Conservation (phyloP, 2,888 invertebrate genomes). For the Eupithecia centaureata region DNA sequence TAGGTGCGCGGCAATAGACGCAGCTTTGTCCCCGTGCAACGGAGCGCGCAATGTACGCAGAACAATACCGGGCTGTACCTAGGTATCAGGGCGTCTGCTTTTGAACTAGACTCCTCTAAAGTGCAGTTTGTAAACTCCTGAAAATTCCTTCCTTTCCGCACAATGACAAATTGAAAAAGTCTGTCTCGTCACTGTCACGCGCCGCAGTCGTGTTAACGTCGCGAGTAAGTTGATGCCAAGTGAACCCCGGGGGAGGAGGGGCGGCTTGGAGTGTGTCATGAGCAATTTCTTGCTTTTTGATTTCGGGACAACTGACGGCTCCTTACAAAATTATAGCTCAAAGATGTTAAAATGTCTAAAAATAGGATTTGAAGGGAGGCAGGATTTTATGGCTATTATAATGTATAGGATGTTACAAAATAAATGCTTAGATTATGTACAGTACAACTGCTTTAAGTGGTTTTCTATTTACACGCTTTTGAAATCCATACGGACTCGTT, state of each 20-base stretch:
- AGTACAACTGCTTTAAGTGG: neutral
- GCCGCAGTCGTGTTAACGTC: neutral
- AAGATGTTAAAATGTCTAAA: slow-evolving; percentile 8
- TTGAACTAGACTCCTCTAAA: neutral
- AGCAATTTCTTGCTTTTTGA: slow-evolving; percentile 17
- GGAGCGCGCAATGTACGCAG: slow-evolving; percentile 24
- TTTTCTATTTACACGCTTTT: neutral
- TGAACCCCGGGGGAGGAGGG: neutral
- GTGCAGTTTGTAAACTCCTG: neutral
- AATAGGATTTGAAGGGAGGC: neutral
- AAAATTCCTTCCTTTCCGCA: neutral
- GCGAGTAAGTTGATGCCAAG: slow-evolving; percentile 5
- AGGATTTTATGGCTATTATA: too few relatives aligned
- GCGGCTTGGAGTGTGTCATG: neutral
- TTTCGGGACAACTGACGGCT: neutral
- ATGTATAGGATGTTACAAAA: too few relatives aligned
- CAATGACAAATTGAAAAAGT: slow-evolving; percentile 4
- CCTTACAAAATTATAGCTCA: neutral
- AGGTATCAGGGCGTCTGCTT: neutral
- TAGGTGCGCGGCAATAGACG: slow-evolving; percentile 12
- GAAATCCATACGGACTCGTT: neutral
- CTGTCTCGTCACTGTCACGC: slow-evolving; percentile 4
- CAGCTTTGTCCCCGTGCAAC: slow-evolving; percentile 21
- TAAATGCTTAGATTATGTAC: neutral
- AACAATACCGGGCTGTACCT: slow-evolving; percentile 10